Evolutionary conservation across 2,888 invertebrate genomes (phyloP), one percentile per base, ranked within the genome.

Genomic region (Leptarthrus brevirostris): DNA sequence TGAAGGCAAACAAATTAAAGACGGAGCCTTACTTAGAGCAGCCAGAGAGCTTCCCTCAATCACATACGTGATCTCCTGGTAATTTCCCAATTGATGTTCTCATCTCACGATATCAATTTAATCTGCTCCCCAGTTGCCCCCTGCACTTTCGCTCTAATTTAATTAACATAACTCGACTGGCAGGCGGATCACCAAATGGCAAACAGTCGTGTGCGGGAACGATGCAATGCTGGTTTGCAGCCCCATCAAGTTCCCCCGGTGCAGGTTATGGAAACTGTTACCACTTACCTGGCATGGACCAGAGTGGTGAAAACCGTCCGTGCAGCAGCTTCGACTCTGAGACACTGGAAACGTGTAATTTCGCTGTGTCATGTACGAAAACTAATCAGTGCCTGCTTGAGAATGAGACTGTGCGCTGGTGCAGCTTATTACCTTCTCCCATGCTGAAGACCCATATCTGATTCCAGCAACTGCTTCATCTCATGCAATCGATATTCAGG

Each of bases 61-160:
- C 69, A 69, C 69, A 69, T 69, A 69, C 69, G 69, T 69, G 69
- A 69, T 69, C 69, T 20, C 44, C 30, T n/a, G 18, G 69, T 69
- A 69, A 69, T 69, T 69, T 69, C 34, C 69, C 69, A 69, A 69
- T 69, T 69, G 69, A 69, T 69, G 69, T 69, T 49, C 52, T 49
- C 69, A 69, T 69, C 34, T 49, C 69, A 69, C 69, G 69, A 69
- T 69, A 69, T 52, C 69, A 69, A 69, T 69, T 52, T 69, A 69
- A 69, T 69, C 69, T 69, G 69, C 69, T 69, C 69, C 69, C 69
- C 69, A 69, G 69, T 69, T 69, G 69, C 69, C 69, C 69, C 69
- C 69, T 69, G 69, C 69, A 69, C 52, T 69, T 69, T 69, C 69
- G 69, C 69, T 69, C 69, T 69, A 69, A 69, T 69, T 69, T 69